Evolutionary conservation across 2,113 vertebrate species (phyloP).

Genomic region (Octodon degus): DNA sequence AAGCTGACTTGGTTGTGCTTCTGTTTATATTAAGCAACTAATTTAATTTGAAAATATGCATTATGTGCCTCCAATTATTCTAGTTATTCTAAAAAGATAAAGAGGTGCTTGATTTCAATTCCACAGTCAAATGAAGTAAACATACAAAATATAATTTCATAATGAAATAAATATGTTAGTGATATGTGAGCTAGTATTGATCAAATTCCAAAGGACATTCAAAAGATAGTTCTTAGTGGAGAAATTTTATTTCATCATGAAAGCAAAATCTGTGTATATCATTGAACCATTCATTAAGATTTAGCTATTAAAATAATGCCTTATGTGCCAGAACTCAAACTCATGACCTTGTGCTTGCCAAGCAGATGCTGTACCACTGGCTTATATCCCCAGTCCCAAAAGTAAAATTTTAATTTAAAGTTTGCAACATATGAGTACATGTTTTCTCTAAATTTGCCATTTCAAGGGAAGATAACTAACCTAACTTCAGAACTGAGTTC

Average conservation of each 20-base stretch:
- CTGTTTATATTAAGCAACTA: neutral
- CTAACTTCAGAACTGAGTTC: neutral
- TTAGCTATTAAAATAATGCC: neutral
- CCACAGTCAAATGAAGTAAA: neutral
- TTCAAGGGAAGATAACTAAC: neutral
- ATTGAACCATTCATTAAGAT: neutral
- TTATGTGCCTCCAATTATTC: neutral
- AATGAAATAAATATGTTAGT: neutral
- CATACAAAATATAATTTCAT: neutral
- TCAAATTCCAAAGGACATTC: neutral
- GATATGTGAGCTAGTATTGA: neutral
- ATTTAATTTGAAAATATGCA: neutral
- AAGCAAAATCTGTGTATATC: neutral
- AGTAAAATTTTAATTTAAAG: neutral
- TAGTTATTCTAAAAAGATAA: neutral
- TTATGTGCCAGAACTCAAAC: too few relatives aligned
- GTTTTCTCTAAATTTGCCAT: neutral
- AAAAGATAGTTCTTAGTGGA: neutral
- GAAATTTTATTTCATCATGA: neutral
- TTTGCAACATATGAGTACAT: neutral
- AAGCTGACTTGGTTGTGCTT: neutral
- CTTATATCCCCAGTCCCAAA: too few relatives aligned
- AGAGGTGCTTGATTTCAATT: neutral
- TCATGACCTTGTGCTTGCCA: too few relatives aligned
- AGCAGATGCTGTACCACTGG: too few relatives aligned